A percentile compares a stretch with the other conserved stretches of the same genome.
phyloP scores from a whole-genome alignment of 1,140 invertebrate genomes.

The Babylonia areolata region DNA sequence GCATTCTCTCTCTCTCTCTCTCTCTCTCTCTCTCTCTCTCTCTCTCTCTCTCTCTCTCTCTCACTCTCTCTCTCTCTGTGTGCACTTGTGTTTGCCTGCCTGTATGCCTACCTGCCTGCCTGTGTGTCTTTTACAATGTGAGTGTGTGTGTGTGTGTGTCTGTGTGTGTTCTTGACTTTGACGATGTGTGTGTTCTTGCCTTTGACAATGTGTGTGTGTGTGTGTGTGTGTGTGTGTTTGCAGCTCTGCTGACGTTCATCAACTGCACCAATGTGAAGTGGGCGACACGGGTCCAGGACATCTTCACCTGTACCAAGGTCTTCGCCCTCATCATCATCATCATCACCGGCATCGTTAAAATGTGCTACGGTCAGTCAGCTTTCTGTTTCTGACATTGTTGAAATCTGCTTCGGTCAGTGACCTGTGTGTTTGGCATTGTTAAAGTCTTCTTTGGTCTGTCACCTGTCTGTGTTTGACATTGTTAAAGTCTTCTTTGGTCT shows the following conservation, averaged over 20 bases:
- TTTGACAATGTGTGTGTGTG: neutral
- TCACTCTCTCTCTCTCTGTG: neutral
- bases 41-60: neutral
- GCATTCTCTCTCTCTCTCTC: too few relatives aligned
- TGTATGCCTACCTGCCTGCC: neutral
- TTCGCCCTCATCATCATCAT: constrained; percentile 74
- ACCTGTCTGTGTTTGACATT: too few relatives aligned
- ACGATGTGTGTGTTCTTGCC: neutral
- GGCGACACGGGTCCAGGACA: constrained; percentile 47
- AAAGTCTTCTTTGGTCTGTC: too few relatives aligned
- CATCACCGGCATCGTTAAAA: constrained; percentile 70
- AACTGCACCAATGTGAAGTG: constrained; percentile 74
- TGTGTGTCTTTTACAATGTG: neutral
- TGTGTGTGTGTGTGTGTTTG: constrained; percentile 46
- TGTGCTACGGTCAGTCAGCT: too few relatives aligned
- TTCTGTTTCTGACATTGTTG: too few relatives aligned
- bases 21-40: too few relatives aligned
- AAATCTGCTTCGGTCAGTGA: too few relatives aligned
- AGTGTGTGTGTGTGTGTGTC: neutral
- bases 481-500: too few relatives aligned
- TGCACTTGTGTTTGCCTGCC: neutral
- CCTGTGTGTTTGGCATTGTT: neutral
- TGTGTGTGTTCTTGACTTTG: neutral
- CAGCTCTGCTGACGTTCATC: constrained; percentile 73
- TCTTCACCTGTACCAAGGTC: constrained; percentile 75